Evolutionary conservation across 2,797 vertebrate genomes (phyloP).

Genomic region (Helostoma temminkii): DNA sequence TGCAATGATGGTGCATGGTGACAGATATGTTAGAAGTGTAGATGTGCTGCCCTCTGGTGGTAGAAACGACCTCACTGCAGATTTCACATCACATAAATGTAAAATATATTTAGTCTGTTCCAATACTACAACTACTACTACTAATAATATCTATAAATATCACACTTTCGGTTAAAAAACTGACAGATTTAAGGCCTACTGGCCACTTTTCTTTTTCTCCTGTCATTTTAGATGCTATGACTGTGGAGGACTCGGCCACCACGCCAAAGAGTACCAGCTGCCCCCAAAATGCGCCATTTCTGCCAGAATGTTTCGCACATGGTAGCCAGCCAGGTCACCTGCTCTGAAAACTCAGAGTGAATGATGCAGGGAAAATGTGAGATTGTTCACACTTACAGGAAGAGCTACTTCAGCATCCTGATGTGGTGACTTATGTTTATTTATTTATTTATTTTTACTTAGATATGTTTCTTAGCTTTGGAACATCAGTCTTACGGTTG

Average conservation of each 20-base stretch:
- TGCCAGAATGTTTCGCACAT: slow-evolving; percentile 94
- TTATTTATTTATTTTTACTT: slow-evolving; percentile 45
- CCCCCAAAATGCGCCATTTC: slow-evolving; percentile 94
- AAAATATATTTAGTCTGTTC: background rate
- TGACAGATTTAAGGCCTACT: too few species aligned
- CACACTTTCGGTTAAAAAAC: too few species aligned
- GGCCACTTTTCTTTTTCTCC: background rate
- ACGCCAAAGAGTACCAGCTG: slow-evolving; percentile 95
- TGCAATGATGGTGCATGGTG: too few species aligned
- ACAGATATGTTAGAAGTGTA: slow-evolving; percentile 4
- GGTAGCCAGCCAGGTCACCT: slow-evolving; percentile 84
- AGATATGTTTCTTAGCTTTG: slow-evolving; percentile 74
- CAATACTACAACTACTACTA: background rate
- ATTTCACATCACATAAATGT: background rate
- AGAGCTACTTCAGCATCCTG: slow-evolving; percentile 69
- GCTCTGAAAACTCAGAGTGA: slow-evolving; percentile 77
- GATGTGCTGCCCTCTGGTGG: slow-evolving; percentile 67
- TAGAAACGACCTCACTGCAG: background rate
- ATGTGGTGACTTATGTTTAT: slow-evolving; percentile 20
- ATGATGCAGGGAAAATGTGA: slow-evolving; percentile 39
- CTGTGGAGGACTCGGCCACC: slow-evolving; percentile 91
- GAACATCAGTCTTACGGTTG: slow-evolving; percentile 54
- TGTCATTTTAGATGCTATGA: slow-evolving; percentile 90
- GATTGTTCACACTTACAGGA: slow-evolving; percentile 57
- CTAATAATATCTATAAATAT: background rate